Base-by-base conservation (phyloP, 1,140 invertebrate genomes). In the Conus betulinus region DNA sequence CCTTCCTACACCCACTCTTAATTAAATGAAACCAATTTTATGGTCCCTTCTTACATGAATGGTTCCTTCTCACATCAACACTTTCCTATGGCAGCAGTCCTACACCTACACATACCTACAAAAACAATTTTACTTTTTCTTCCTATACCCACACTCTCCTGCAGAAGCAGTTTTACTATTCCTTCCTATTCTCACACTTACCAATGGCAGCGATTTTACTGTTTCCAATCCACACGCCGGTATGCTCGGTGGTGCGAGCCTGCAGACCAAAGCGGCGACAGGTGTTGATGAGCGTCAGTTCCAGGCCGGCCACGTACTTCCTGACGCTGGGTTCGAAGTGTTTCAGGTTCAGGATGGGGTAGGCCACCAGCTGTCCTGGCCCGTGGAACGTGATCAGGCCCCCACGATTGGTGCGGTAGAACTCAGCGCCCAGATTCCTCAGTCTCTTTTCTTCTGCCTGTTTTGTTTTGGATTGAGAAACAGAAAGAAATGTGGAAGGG, bases 321-420 rank as follows among this genome's bases (percentile, higher is more conserved):
- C 97, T 97, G 52, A 99, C 96, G 92, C 97, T 98, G 0, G 94
- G 96, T 11, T 96, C 88, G 76, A 93, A 92, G 79, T 96, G 92
- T 96, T 97, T 88, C 53, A 99, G 96, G 95, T 99, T 97, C 23
- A 99, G 95, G 67, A 99, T 97, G 2, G 99, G 99, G 96, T 99
- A 99, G 3, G 97, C 98, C 5, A 99, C 98, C 51, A 99, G 95
- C 93, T 99, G 99, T 0, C 99, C 99, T 20, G 98, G 99, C 0
- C 99, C 99, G 94, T 99, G 99, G 95, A 99, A 99, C 10, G 99
- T 99, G 52, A 99, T 98, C 3, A 99, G 96, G 10, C 99, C 99
- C 39, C 99, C 94, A 76, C 99, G 96, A 95, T 99, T 98, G 0
- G 98, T 98, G 89, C 97, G 96, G 91, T 97, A 96, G 94, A 98